Evolutionary conservation across 2,113 vertebrate genomes (phyloP).

Genomic region (Syngnathus scovelli): DNA sequence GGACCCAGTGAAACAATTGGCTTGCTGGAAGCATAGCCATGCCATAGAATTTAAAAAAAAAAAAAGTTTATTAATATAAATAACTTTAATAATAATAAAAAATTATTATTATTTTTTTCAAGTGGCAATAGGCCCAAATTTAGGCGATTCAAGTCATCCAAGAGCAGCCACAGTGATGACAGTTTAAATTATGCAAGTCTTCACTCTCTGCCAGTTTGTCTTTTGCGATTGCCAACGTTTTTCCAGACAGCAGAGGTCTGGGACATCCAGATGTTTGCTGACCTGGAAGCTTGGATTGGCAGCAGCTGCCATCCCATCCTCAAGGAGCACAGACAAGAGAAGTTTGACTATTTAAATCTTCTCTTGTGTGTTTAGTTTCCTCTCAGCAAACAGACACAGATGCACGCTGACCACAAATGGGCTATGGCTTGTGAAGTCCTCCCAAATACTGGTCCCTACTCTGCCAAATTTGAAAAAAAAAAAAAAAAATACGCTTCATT

Average conservation of each 20-base stretch:
- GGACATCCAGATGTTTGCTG: conserved; percentile 65
- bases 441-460: background rate
- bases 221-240: conserved; percentile 22
- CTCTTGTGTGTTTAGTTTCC: conserved; percentile 4
- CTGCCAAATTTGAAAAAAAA: conserved; percentile 10
- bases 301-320: conserved; percentile 47
- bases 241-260: conserved; percentile 29
- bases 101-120: too few species aligned
- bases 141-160: background rate
- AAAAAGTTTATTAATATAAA: too few species aligned
- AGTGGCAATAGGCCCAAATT: background rate
- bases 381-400: conserved; percentile 22
- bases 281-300: conserved; percentile 56
- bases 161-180: background rate
- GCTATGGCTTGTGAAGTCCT: conserved; percentile 19
- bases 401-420: conserved; percentile 29
- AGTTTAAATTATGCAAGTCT: conserved; percentile 28
- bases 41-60: background rate
- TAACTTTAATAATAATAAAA: too few species aligned
- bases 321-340: conserved; percentile 31
- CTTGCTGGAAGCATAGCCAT: background rate
- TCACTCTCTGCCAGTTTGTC: conserved; percentile 5
- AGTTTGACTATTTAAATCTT: conserved; percentile 38
- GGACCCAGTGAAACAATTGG: background rate
- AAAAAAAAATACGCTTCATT: background rate